Conservation (phyloP, 1,140 invertebrate genomes). For the Octopus sinensis region DNA sequence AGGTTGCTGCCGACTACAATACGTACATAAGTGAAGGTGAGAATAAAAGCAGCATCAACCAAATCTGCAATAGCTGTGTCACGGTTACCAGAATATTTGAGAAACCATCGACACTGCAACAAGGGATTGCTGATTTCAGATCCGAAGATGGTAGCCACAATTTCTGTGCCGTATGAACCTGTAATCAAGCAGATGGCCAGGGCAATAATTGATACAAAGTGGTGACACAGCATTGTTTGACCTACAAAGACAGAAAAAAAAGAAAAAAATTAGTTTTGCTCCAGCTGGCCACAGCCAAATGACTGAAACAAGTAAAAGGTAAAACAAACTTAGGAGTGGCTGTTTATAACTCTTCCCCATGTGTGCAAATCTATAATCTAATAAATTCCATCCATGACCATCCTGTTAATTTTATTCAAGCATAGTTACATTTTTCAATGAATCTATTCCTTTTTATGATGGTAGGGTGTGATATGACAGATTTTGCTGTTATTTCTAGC, state of each 20-base stretch:
- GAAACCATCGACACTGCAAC: slow-evolving; percentile 56
- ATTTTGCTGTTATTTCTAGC: too few species aligned
- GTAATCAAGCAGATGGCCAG: slow-evolving; percentile 32
- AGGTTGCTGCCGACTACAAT: slow-evolving; percentile 45
- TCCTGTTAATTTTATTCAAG: too few species aligned
- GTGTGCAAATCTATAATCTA: too few species aligned
- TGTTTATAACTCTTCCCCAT: too few species aligned
- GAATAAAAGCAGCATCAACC: slow-evolving; percentile 48
- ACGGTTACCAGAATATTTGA: slow-evolving; percentile 39
- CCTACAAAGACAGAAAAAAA: slow-evolving; percentile 35
- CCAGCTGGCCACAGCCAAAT: too few species aligned
- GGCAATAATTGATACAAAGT: slow-evolving; percentile 48
- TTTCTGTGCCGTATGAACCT: slow-evolving; percentile 51
- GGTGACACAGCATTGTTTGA: slow-evolving; percentile 52
- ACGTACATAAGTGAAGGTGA: slow-evolving; percentile 46
- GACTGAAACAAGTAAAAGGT: too few species aligned
- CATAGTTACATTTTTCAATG: too few species aligned
- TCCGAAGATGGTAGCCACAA: slow-evolving; percentile 50
- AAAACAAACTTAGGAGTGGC: too few species aligned
- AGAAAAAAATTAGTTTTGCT: too few species aligned
- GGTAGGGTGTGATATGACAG: too few species aligned
- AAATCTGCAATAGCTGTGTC: slow-evolving; percentile 39
- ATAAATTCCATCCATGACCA: too few species aligned
- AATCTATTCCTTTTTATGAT: too few species aligned
- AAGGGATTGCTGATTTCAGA: slow-evolving; percentile 56